These are phyloP conservation scores for Leptinotarsa tumamoca DNA, from an alignment of 2,888 invertebrate genomes.

Conservation along the genomic window DNA sequence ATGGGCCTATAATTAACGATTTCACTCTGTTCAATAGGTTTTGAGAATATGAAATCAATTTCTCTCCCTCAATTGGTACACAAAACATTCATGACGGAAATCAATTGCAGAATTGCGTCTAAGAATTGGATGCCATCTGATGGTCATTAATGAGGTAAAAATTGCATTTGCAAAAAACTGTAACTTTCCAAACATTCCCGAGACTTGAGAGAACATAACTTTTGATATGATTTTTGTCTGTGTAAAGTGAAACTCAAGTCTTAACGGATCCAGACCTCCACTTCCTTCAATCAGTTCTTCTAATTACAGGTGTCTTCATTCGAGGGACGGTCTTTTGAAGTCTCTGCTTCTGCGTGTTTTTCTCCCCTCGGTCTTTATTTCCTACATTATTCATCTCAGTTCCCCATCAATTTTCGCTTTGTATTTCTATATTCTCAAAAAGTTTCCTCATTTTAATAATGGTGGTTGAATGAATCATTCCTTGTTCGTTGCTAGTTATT, in stretches of 20 bases:
- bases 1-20: too few species aligned
- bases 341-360: conserved; percentile 45
- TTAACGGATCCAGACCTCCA: conserved; percentile 22
- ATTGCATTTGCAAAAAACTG: too few species aligned
- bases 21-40: too few species aligned
- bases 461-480: conserved; percentile 37
- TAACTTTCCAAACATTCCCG: too few species aligned
- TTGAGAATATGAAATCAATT: too few species aligned
- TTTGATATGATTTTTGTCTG: background rate
- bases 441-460: conserved; percentile 45
- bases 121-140: too few species aligned
- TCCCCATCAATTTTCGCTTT: conserved; percentile 61
- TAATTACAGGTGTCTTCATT: conserved; percentile 35
- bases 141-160: too few species aligned
- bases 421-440: conserved; percentile 46
- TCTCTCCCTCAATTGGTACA: too few species aligned
- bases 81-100: too few species aligned
- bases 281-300: conserved; percentile 37
- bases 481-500: conserved; percentile 33
- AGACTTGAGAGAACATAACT: too few species aligned
- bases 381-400: conserved; percentile 57
- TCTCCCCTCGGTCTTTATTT: conserved; percentile 56
- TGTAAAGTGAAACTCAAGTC: conserved; percentile 2
- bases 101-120: too few species aligned
- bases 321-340: conserved; percentile 33